These are phyloP conservation scores for Trypoxylon attenuatum DNA, from an alignment of 2,888 invertebrate species.

Conservation along the genomic window DNA sequence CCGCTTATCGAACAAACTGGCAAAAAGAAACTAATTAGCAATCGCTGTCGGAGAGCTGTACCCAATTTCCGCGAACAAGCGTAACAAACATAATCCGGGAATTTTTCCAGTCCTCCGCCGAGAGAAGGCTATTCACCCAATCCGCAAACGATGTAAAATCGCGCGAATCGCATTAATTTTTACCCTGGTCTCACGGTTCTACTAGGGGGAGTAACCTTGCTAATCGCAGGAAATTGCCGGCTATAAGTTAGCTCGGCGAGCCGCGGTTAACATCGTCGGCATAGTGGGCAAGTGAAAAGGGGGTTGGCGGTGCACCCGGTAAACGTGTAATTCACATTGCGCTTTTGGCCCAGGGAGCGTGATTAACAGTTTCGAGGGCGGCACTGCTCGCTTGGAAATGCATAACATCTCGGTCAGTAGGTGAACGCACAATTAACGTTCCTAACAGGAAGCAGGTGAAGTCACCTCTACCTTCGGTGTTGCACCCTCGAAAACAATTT, in stretches of 20 bases:
- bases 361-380: constrained; percentile 40
- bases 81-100: no score
- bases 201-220: no score
- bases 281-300: background rate
- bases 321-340: constrained; percentile 22
- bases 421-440: constrained; percentile 40
- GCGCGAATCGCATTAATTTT: no score
- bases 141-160: no score
- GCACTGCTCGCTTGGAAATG: constrained; percentile 15
- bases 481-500: constrained; percentile 11
- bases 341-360: constrained; percentile 20
- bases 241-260: constrained; percentile 24
- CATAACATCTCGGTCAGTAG: constrained; percentile 39
- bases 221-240: constrained; percentile 30
- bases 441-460: background rate
- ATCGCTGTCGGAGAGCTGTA: no score
- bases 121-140: no score
- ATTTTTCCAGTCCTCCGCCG: no score
- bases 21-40: no score
- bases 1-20: no score
- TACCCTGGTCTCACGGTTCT: no score
- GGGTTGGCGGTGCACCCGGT: background rate
- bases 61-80: no score
- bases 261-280: constrained; percentile 2
- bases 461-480: no score